These are phyloP conservation scores for Eudemis profundana DNA, from an alignment of 2,888 invertebrate species.

Conservation along the genomic window DNA sequence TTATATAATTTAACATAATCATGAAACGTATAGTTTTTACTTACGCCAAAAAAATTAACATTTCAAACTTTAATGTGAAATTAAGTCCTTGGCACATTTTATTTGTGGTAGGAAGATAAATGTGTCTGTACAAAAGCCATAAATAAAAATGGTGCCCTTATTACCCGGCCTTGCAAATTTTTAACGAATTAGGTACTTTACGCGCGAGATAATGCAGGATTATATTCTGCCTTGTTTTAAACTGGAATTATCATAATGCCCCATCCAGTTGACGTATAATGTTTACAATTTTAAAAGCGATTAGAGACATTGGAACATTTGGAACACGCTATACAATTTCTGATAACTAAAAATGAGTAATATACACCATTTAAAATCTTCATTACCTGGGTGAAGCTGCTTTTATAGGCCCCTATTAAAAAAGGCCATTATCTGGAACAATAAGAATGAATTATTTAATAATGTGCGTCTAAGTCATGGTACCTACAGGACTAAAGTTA, in stretches of 20 bases:
- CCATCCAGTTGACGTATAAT: conserved; percentile 7
- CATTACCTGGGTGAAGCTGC: conserved; percentile 18
- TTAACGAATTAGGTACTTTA: conserved; percentile 36
- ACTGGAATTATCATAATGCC: conserved; percentile 33
- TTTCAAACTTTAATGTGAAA: conserved; percentile 5
- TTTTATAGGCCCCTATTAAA: conserved; percentile 20
- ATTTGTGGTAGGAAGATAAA: conserved; percentile 27
- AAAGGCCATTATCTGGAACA: conserved; percentile 44
- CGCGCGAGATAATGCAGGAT: conserved; percentile 24
- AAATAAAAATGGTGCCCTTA: conserved; percentile 36
- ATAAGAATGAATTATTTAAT: neutral
- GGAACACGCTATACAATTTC: too few species aligned
- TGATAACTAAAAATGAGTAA: neutral
- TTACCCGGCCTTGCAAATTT: conserved; percentile 32
- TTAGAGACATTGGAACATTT: neutral
- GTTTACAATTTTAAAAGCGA: conserved; percentile 8
- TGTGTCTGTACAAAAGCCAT: conserved; percentile 17
- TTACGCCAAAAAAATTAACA: too few species aligned
- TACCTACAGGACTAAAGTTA: neutral
- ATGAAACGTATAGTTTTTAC: too few species aligned
- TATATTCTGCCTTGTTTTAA: conserved; percentile 24
- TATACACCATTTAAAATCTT: neutral
- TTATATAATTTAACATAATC: too few species aligned
- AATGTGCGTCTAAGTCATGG: neutral
- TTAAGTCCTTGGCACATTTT: conserved; percentile 11